Base-by-base conservation (phyloP, 2,888 invertebrate genomes). In the Tholera decimalis region DNA sequence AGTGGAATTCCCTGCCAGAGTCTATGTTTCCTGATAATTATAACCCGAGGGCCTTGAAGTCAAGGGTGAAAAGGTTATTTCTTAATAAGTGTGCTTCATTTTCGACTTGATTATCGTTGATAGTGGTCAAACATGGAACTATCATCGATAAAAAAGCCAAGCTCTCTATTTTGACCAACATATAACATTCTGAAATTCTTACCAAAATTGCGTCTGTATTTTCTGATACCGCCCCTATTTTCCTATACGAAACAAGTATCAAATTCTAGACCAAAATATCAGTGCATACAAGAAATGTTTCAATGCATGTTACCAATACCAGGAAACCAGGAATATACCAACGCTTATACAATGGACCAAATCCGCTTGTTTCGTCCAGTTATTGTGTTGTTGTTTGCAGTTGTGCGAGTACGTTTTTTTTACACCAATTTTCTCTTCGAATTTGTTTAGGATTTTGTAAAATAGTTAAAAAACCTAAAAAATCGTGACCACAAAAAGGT, bases 221-320 rank as follows among this genome's bases (percentile, higher is more conserved):
- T 47, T 49, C 62, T 41, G 26, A 33, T 4, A 18, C 11, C 5
- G 11, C 15, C 15, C 33, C 24, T 15, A 26, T 63, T 63, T 63
- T 33, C 15, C 11, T 11, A 24, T 1, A 39, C 28, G 6, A 26
- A 26, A 26, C 9, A 28, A 60, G 37, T 33, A 47, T 33, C 24
- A 47, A 63, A 49, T 49, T 26, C 4, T 47, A 20, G 8, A 13
- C 22, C 1, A 24, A 47, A 39, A 62, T 39, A 37, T 46, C 15
- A 11, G 20, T 46, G 2, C 22, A 33, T 13, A 26, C 20, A 26
- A 26, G 39, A 64, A 26, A 41, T 35, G 3, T 26, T 62, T 49
- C 26, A 41, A 41, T 33, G 9, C 37, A 47, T 20, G 47, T 49
- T 50, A n/a, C 26, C 47, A 63, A 64, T 51, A 64, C 6, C n/a